Base-by-base conservation (phyloP, 2,888 invertebrate genomes). In the Folsomia manolachei region DNA sequence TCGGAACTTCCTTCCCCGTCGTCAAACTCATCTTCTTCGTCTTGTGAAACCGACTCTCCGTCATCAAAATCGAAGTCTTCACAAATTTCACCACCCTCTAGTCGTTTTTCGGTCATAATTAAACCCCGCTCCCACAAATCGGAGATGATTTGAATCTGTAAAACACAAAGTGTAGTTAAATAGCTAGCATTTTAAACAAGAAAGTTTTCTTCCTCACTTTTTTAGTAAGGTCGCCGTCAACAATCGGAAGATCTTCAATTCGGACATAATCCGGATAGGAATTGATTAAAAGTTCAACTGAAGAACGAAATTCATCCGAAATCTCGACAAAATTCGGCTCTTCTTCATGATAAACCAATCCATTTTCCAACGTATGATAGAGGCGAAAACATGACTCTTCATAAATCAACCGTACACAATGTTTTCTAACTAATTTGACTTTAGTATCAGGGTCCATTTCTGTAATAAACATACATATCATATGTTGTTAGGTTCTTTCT, bases 341-440 rank as follows among this genome's bases (percentile, higher is more conserved):
- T 51, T 90, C 93, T 82, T 94, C 93, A 82, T 94, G 95, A 81
- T 92, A 90, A 76, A 91, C 87, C n/a, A 78, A 63, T 0, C 92
- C 90, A 84, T 97, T 97, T 82, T 95, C 94, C 61, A 90, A 86
- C 77, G 90, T 90, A 84, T 93, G 93, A 84, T 94, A 97, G 39
- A 96, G 82, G 65, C 88, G 87, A 23, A 90, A 83, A 66, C 80
- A 79, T 85, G 87, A 76, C 73, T 76, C 79, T 76, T 77, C 79
- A 70, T 72, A 74, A 27, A 77, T 77, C 39, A 80, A 63, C 1
- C 79, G 75, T 19, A 76, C 63, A 52, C 77, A 75, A 69, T 80
- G 72, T 39, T 74, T 75, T 9, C 81, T 63, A 14, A 77, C 18
- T 7, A 78, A 65, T 39, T 77, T 77, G 78, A 91, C 86, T 85